These are phyloP conservation scores for Cryptocephalus primarius DNA, from an alignment of 2,888 invertebrate genomes.

Conservation along the genomic window DNA sequence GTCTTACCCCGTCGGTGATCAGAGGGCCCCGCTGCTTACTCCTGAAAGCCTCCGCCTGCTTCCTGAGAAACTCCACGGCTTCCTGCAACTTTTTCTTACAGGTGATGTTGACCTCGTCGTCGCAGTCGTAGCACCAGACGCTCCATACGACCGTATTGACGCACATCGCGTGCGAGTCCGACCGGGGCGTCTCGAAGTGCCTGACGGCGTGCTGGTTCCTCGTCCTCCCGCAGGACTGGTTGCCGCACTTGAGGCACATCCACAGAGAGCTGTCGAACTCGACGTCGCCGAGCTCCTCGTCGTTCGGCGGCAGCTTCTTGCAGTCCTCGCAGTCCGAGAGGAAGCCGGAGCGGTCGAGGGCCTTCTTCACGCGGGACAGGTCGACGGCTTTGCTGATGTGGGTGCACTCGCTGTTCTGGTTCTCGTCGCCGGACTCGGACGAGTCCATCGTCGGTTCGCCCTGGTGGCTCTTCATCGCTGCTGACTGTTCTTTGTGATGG, in stretches of 20 bases:
- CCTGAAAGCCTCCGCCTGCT: slow-evolving; percentile 33
- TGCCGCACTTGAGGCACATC: slow-evolving; percentile 75
- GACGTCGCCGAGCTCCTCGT: slow-evolving; percentile 25
- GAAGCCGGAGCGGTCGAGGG: slow-evolving; percentile 37
- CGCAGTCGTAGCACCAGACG: slow-evolving; percentile 73
- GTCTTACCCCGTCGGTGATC: slow-evolving; percentile 8
- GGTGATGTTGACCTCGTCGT: slow-evolving; percentile 52
- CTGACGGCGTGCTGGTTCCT: slow-evolving; percentile 59
- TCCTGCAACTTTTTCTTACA: slow-evolving; percentile 56
- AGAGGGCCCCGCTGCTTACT: slow-evolving; percentile 14
- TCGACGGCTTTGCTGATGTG: slow-evolving; percentile 63
- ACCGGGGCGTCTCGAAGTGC: slow-evolving; percentile 65
- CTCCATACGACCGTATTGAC: slow-evolving; percentile 61
- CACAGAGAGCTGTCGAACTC: slow-evolving; percentile 49
- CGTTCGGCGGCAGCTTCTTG: slow-evolving; percentile 13
- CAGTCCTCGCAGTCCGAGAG: slow-evolving; percentile 43
- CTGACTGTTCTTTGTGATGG: too few relatives aligned
- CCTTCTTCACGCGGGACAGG: slow-evolving; percentile 45
- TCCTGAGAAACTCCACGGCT: slow-evolving; percentile 62
- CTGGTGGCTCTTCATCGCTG: slow-evolving; percentile 54
- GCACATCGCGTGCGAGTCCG: slow-evolving; percentile 64
- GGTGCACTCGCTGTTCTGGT: slow-evolving; percentile 50
- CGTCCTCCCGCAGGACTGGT: slow-evolving; percentile 61
- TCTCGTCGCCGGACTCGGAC: slow-evolving; percentile 62
- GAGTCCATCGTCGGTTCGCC: slow-evolving; percentile 55